These are phyloP conservation scores for Molossus molossus DNA, from an alignment of 2,797 vertebrate species.

Conservation along the genomic window DNA sequence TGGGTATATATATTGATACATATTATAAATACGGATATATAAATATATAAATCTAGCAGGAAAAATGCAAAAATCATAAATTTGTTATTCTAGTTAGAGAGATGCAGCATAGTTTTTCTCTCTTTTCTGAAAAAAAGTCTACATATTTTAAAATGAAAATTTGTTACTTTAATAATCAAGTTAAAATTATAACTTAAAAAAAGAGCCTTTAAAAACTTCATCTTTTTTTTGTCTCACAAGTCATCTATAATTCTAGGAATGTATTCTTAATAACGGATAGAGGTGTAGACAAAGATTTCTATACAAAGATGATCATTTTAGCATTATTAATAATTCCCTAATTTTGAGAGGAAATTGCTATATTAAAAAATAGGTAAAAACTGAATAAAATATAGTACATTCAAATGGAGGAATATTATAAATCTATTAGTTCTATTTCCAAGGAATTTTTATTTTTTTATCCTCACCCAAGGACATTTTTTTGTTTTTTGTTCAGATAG, in stretches of 20 bases:
- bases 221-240: not conserved
- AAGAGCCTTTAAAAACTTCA: not conserved
- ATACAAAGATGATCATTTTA: not conserved
- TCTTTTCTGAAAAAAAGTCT: slow-evolving; percentile 20
- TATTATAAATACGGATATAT: not conserved
- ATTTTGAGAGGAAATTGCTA: slow-evolving; percentile 16
- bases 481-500: no score
- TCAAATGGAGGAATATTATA: slow-evolving; percentile 34
- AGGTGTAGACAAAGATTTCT: slow-evolving; percentile 49
- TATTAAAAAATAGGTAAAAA: not conserved
- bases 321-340: slow-evolving; percentile 1
- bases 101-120: not conserved
- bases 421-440: not conserved
- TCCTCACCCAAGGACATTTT: no score
- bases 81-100: not conserved
- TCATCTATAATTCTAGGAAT: not conserved
- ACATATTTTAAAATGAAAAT: slow-evolving; percentile 21
- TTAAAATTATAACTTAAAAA: not conserved
- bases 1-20: not conserved
- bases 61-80: slow-evolving; percentile 50
- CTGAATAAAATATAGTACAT: slow-evolving; percentile 14
- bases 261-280: not conserved
- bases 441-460: not conserved
- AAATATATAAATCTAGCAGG: not conserved
- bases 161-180: not conserved